These are phyloP conservation scores for Drosophila azteca DNA, from an alignment of 1,140 invertebrate genomes.

Conservation along the genomic window DNA sequence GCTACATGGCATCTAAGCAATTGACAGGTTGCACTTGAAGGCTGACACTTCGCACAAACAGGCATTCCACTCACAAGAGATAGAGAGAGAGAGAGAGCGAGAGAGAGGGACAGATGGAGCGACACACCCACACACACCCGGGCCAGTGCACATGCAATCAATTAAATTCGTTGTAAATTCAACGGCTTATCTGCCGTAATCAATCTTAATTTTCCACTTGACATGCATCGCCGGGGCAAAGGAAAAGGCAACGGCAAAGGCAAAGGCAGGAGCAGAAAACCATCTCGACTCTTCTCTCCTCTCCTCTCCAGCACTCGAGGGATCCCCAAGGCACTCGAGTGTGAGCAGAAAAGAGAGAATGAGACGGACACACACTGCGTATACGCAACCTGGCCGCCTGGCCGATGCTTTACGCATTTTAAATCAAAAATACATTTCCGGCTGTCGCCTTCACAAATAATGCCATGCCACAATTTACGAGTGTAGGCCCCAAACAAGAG, in stretches of 20 bases:
- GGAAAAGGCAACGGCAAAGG: constrained; percentile 1
- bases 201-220: constrained; percentile 82
- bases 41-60: constrained; percentile 34
- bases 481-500: constrained; percentile 44
- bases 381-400: constrained; percentile 48
- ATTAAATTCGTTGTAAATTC: constrained; percentile 82
- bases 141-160: constrained; percentile 75
- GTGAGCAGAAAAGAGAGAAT: constrained; percentile 18
- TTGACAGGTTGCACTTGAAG: constrained; percentile 73
- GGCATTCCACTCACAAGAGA: not conserved
- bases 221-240: constrained; percentile 68
- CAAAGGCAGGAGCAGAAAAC: constrained; percentile 31
- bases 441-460: constrained; percentile 55
- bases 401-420: constrained; percentile 72
- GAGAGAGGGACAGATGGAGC: no score
- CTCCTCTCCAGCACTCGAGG: constrained; percentile 3
- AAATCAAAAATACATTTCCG: constrained; percentile 82
- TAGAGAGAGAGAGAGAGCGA: no score
- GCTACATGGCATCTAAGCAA: constrained; percentile 54
- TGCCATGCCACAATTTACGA: constrained; percentile 58
- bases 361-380: constrained; percentile 32
- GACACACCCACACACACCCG: constrained; percentile 16
- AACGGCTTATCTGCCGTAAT: constrained; percentile 80
- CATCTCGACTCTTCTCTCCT: constrained; percentile 15
- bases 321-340: not conserved